phyloP scores from a whole-genome alignment of 2,113 vertebrate genomes.

The Brachirus orientalis region DNA sequence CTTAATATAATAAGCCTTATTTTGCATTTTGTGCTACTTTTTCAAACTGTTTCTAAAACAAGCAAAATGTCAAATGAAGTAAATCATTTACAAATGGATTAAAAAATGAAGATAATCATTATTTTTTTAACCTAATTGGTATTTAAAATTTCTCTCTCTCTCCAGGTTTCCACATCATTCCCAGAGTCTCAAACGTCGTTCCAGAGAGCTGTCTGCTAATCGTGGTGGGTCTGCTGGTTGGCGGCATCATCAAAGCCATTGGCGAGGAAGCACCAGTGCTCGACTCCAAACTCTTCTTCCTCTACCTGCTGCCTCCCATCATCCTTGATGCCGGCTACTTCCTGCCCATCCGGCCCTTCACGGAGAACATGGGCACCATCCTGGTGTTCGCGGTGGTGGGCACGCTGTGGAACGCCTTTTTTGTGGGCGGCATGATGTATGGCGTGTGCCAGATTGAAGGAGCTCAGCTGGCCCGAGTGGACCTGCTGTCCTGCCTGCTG shows the following conservation, averaged over 20 bases:
- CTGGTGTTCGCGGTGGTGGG: constrained; percentile 94
- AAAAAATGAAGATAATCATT: too few species aligned
- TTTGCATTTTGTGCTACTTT: too few species aligned
- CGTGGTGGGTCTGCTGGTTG: constrained; percentile 92
- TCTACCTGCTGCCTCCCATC: constrained; percentile 96
- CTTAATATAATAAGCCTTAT: too few species aligned
- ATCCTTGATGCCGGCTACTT: constrained; percentile 98
- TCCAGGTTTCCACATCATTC: constrained; percentile 93
- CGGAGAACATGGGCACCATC: constrained; percentile 96
- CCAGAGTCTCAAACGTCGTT: constrained; percentile 87
- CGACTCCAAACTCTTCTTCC: constrained; percentile 90
- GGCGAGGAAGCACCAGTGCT: constrained; percentile 87
- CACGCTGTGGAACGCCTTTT: constrained; percentile 94
- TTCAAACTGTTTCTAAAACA: too few species aligned
- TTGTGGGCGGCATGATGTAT: constrained; percentile 88
- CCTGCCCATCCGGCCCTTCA: constrained; percentile 91
- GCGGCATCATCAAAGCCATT: constrained; percentile 89
- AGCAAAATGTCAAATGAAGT: too few species aligned
- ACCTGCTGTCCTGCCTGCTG: constrained; percentile 90
- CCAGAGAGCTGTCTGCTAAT: constrained; percentile 97
- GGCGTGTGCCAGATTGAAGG: constrained; percentile 86
- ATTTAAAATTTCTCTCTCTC: background rate
- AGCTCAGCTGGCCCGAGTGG: constrained; percentile 74
- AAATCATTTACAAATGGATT: too few species aligned
- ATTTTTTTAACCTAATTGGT: background rate